Evolutionary conservation across 2,113 vertebrate species (phyloP), one percentile per base, ranked within the genome.

Genomic region (Gymnobelideus leadbeateri): DNA sequence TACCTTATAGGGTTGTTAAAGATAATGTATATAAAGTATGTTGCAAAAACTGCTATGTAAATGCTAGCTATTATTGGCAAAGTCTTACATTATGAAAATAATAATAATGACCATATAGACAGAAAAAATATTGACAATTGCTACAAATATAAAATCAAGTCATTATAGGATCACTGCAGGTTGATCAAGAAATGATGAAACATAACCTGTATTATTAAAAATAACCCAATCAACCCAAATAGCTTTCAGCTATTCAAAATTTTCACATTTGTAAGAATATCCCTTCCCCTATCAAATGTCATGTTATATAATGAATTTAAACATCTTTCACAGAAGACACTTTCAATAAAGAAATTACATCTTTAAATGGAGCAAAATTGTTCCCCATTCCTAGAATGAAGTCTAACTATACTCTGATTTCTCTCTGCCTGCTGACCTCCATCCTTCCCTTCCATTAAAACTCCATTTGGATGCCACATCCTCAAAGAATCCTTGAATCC

Each of bases 171-270:
- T 24, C 26, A 47, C 19, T 51, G 51, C 47, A 57, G 90, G 25
- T 92, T 28, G 89, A 89, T 49, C 24, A 52, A 93, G 19, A 92
- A 91, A 43, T 47, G 31, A 43, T 43, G 19, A 84, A 84, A 43
- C 68, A 84, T 43, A 84, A 84, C 19, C 68, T 84, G 16, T 43
- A 43, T 84, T 84, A 23, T 43, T 23, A 84, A 84, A 84, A 84
- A 21, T 84, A 84, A 84, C n/a, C n/a, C n/a, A 43, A 84, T 1
- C 43, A 1, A 43, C n/a, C 16, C 19, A 37, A 84, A 84, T 84
- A 84, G 16, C 16, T 77, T 77, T 84, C 89, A 91, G 89, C 89
- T 51, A 91, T 28, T 89, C 43, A 92, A 95, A 54, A 68, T 3
- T 16, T 28, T 43, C n/a, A 43, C 68, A 43, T 43, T 84, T 84